Evolutionary conservation across 2,797 vertebrate genomes (phyloP).

Genomic region (Channallabes apus): DNA sequence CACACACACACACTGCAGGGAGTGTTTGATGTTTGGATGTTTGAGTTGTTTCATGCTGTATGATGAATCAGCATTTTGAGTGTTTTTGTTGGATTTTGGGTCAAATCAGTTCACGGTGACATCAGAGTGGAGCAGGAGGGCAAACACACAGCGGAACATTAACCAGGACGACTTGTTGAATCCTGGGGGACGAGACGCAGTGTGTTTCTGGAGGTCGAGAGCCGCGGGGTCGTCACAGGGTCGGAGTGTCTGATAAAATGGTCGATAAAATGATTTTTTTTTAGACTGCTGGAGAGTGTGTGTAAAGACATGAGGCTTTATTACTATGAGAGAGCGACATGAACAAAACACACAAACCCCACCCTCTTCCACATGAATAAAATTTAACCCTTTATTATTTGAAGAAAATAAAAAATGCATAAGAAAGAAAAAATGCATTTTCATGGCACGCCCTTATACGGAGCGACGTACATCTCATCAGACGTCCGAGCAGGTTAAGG

Average conservation of each 20-base stretch:
- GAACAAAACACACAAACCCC: not conserved
- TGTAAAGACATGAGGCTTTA: not conserved
- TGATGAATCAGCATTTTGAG: conserved; percentile 2
- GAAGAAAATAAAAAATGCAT: not conserved
- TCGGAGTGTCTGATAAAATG: not conserved
- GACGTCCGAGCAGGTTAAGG: too few species aligned
- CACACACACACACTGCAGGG: not conserved
- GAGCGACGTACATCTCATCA: too few species aligned
- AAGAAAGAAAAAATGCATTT: too few species aligned
- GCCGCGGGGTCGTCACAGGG: too few species aligned
- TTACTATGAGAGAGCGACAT: not conserved
- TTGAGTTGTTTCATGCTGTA: not conserved
- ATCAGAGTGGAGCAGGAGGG: not conserved
- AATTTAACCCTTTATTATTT: not conserved
- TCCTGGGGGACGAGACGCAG: not conserved
- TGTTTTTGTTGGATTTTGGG: not conserved
- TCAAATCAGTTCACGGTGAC: not conserved
- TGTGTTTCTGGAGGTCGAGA: not conserved
- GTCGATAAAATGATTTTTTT: not conserved
- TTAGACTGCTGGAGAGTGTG: not conserved
- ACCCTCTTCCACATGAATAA: not conserved
- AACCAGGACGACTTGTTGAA: not conserved
- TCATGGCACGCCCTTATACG: too few species aligned
- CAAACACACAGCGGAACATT: not conserved
- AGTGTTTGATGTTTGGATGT: not conserved